These are phyloP conservation scores for Oreocharis arfaki DNA, from an alignment of 2,113 vertebrate genomes.

Conservation along the genomic window DNA sequence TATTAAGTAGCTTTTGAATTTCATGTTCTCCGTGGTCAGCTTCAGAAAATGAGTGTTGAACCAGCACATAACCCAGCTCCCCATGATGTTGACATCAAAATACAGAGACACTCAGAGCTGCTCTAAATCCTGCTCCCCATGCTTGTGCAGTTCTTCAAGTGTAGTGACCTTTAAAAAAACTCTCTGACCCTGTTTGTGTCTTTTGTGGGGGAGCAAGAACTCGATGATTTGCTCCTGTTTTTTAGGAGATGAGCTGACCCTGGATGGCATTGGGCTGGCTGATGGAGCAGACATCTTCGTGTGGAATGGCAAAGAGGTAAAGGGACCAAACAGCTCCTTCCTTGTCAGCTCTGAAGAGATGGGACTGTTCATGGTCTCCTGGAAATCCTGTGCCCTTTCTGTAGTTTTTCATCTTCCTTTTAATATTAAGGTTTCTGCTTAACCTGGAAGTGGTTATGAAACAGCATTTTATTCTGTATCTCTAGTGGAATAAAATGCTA, in stretches of 20 bases:
- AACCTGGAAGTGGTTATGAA: not conserved
- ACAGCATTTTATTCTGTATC: not conserved
- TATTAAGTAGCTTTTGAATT: not conserved
- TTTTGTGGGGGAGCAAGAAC: not conserved
- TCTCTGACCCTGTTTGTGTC: not conserved
- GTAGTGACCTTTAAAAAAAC: not conserved
- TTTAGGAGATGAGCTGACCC: slow-evolving; percentile 80
- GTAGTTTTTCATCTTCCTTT: not conserved
- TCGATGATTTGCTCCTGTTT: not conserved
- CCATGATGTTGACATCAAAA: not conserved
- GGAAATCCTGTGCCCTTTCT: not conserved
- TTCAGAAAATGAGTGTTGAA: not conserved
- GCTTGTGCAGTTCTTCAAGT: not conserved
- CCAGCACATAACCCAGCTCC: not conserved
- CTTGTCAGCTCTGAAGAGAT: not conserved
- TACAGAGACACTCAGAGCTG: not conserved
- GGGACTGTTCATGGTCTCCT: not conserved
- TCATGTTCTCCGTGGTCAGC: not conserved
- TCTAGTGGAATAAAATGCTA: not conserved
- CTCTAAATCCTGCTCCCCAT: not conserved
- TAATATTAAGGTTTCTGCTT: not conserved
- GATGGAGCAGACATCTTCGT: slow-evolving; percentile 86
- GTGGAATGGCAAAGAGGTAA: slow-evolving; percentile 94
- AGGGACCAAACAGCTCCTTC: not conserved
- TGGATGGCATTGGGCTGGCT: slow-evolving; percentile 74